Conservation (phyloP, 1,140 invertebrate genomes). For the Heliconius eleuchia region DNA sequence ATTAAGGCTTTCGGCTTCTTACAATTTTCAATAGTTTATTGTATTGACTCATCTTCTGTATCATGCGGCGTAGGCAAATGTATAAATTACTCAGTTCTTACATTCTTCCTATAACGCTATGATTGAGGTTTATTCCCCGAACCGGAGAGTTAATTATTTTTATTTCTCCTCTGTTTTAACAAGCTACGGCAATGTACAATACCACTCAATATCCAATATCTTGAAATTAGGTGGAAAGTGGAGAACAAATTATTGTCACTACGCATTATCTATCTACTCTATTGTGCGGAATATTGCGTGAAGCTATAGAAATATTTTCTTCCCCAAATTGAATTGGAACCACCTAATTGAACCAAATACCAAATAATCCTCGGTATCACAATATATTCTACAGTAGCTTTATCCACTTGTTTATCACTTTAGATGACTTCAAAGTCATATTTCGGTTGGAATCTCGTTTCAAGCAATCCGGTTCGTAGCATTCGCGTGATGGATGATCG, state of each 20-base stretch:
- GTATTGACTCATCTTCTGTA: not conserved
- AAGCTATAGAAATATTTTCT: no score
- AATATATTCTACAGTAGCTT: conserved; percentile 26
- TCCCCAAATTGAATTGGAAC: not conserved
- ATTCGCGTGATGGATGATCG: conserved; percentile 75
- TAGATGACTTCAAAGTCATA: conserved; percentile 52
- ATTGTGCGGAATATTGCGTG: no score
- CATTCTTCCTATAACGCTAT: not conserved
- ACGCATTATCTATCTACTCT: no score
- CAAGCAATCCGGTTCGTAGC: conserved; percentile 67
- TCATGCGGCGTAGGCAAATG: not conserved
- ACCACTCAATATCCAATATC: no score
- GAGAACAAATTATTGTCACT: no score
- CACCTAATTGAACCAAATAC: conserved; percentile 25
- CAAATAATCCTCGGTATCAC: not conserved
- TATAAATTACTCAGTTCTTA: not conserved
- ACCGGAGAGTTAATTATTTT: no score
- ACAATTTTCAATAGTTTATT: conserved; percentile 27
- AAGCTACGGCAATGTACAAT: no score
- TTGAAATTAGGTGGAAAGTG: no score
- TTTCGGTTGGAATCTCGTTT: conserved; percentile 54
- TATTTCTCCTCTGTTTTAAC: no score
- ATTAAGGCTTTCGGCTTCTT: conserved; percentile 39
- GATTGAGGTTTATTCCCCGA: no score
- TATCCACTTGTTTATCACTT: conserved; percentile 43